These are phyloP conservation scores for Pandemis cinnamomeana DNA, from an alignment of 2,888 invertebrate species.

Conservation along the genomic window DNA sequence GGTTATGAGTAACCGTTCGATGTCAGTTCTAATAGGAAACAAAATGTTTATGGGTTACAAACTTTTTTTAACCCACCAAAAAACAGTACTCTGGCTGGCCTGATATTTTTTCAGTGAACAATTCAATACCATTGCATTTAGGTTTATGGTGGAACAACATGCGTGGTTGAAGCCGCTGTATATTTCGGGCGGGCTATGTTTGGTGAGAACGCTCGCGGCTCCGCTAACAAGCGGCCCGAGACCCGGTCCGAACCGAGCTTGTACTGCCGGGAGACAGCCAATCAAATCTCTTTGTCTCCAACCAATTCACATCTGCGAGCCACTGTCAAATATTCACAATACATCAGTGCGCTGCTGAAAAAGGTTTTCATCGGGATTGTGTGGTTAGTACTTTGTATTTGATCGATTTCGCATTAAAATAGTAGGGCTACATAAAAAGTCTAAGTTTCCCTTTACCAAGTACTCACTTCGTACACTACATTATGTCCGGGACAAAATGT, in stretches of 20 bases:
- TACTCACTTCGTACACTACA: too few species aligned
- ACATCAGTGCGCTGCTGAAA: neutral
- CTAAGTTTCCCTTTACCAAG: too few species aligned
- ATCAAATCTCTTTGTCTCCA: slow-evolving; percentile 42
- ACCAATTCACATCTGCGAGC: slow-evolving; percentile 25
- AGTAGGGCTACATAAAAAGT: too few species aligned
- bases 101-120: too few species aligned
- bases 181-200: slow-evolving; percentile 33
- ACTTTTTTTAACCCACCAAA: too few species aligned
- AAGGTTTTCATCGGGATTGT: neutral
- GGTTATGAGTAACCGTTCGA: too few species aligned
- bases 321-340: slow-evolving; percentile 33
- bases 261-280: slow-evolving; percentile 39
- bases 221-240: slow-evolving; percentile 33
- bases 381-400: neutral
- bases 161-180: slow-evolving; percentile 45
- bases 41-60: too few species aligned
- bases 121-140: slow-evolving; percentile 20
- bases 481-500: too few species aligned
- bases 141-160: slow-evolving; percentile 26
- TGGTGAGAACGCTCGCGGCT: slow-evolving; percentile 17
- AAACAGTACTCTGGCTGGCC: too few species aligned
- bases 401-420: neutral
- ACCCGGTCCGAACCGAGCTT: slow-evolving; percentile 16
- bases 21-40: too few species aligned